A percentile compares a stretch with the other conserved stretches of the same genome.
These are phyloP conservation scores for Sphinx pinastri DNA, from an alignment of 2,888 invertebrate genomes.

Conservation along the genomic window DNA sequence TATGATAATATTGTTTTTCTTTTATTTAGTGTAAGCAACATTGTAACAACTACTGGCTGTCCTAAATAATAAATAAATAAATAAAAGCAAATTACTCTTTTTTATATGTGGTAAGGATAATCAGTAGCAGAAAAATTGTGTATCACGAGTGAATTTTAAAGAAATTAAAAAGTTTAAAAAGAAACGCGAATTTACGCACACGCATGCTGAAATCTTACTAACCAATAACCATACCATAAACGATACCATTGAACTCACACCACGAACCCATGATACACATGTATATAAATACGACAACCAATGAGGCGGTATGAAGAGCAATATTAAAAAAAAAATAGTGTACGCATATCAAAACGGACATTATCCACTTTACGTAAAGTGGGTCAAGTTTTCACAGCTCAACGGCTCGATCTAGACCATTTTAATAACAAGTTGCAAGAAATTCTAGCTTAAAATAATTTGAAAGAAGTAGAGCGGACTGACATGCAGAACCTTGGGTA, in stretches of 20 bases:
- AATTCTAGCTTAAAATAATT: slow-evolving; percentile 34
- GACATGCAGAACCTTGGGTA: slow-evolving; percentile 40
- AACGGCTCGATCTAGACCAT: slow-evolving; percentile 32
- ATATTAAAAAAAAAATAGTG: neutral
- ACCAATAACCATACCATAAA: neutral
- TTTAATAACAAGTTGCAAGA: slow-evolving; percentile 32
- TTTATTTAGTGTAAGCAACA: too few relatives aligned
- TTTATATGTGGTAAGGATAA: too few relatives aligned
- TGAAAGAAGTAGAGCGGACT: slow-evolving; percentile 42
- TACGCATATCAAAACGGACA: neutral
- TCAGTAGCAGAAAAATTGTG: too few relatives aligned
- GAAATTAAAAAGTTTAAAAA: too few relatives aligned
- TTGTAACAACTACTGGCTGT: too few relatives aligned
- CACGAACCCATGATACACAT: neutral
- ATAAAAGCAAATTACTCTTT: too few relatives aligned
- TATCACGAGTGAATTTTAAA: too few relatives aligned
- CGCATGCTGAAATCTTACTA: too few relatives aligned
- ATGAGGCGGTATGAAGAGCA: neutral
- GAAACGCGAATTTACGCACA: too few relatives aligned
- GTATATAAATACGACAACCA: neutral
- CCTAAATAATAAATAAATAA: too few relatives aligned
- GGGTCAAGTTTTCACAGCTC: slow-evolving; percentile 41
- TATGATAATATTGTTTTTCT: too few relatives aligned
- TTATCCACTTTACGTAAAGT: slow-evolving; percentile 13
- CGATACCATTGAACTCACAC: neutral